These are phyloP conservation scores for Cylloceria caligata DNA, from an alignment of 2,888 invertebrate species.

Conservation along the genomic window DNA sequence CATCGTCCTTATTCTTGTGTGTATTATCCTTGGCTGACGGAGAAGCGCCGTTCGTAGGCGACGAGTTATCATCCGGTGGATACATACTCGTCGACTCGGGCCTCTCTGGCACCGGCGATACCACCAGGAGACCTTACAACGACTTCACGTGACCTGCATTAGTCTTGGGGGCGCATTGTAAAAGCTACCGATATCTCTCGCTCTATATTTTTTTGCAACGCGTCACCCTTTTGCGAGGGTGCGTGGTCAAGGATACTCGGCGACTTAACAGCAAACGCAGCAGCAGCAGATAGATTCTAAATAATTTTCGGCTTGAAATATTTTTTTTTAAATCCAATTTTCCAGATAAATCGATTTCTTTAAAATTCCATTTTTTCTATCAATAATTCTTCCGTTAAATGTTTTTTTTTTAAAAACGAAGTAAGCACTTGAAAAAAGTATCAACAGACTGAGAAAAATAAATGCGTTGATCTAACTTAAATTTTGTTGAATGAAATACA, in stretches of 20 bases:
- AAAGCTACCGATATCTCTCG: constrained; percentile 20
- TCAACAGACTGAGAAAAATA: not conserved
- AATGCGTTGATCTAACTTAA: not conserved
- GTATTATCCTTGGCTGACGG: constrained; percentile 62
- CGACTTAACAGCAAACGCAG: constrained; percentile 1
- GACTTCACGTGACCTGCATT: constrained; percentile 78
- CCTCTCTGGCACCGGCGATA: constrained; percentile 65
- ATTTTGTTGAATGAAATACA: not conserved
- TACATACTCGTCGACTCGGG: constrained; percentile 75
- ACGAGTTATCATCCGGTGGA: constrained; percentile 75
- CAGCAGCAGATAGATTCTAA: not conserved
- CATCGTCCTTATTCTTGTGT: constrained; percentile 71
- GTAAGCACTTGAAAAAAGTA: not conserved
- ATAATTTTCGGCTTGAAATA: not conserved
- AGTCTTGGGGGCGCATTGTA: constrained; percentile 49
- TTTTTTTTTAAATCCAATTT: not conserved
- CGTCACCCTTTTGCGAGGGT: constrained; percentile 23
- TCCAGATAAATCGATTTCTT: constrained; percentile 21
- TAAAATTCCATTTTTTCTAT: too few relatives aligned
- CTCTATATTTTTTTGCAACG: constrained; percentile 15
- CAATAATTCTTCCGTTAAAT: too few relatives aligned
- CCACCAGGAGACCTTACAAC: constrained; percentile 78
- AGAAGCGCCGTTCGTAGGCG: constrained; percentile 66
- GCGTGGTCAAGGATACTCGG: constrained; percentile 53
- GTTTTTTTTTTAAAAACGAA: constrained; percentile 1